Base-by-base conservation (phyloP, 2,888 invertebrate genomes). In the Alentia gelatinosa region DNA sequence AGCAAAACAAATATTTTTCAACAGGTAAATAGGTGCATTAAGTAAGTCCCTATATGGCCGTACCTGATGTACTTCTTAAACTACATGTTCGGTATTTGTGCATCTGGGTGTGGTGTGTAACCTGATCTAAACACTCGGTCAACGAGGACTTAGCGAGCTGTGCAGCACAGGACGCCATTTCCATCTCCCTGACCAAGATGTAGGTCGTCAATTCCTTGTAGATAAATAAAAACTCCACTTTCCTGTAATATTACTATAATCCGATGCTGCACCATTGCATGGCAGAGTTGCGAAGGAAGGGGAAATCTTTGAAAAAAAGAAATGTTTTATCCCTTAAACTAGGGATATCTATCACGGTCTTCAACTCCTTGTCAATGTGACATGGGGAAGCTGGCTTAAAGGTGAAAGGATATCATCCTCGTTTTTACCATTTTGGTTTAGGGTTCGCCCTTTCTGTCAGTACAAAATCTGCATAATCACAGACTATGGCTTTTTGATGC, bases 1-100 rank as follows among this genome's bases (percentile, higher is more conserved):
- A 68, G 68, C 68, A 68, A 83, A 83, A 83, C 83, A 83, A 83
- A 40, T 39, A 83, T 75, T 86, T 5, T 86, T 86, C 86, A 86
- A 86, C 86, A 86, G 86, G 86, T 86, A 50, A 86, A 86, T 47
- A 86, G 42, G 83, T 83, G 40, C 9, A 39, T 83, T 37, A 40
- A 40, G 23, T 12, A 83, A 83, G 37, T 83, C 40, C 83, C 33
- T 68, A 26, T 30, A 30, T 68, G 30, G 68, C 30, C 68, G 68
- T 68, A 68, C 68, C 26, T 68, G 33, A 68, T 26, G 68, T 33
- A 68, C 26, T 68, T 68, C 23, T 68, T 26, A 68, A 68, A 68
- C 68, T 68, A 68, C 68, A 74, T 74, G 26, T 74, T 33, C 74
- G 26, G 74, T 74, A 74, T 79, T 79, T 79, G 79, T 79, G 79